Base-by-base conservation (phyloP, 2,888 invertebrate genomes). In the Pseudococcus jackbeardsleyi region DNA sequence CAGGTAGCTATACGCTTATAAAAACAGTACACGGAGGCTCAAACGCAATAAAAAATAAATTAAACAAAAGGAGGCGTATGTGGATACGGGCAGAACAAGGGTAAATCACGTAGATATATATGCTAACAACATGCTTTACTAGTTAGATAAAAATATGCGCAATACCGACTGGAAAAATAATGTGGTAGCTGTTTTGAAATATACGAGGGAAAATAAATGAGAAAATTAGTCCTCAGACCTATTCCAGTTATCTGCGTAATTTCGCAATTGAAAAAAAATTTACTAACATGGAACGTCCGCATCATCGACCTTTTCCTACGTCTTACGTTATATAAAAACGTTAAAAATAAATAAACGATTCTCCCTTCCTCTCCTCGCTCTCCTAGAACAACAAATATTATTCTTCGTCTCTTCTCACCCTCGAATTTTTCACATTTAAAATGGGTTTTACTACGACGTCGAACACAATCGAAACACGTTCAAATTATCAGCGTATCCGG, bases 401-500 rank as follows among this genome's bases (percentile, higher is more conserved):
- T 50, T 50, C 50, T 59, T 59, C 9, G 19, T 5, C 59, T 19
- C 2, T 6, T 59, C 7, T 5, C 19, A 59, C 59, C 59, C 59
- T 59, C n/a, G 8, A 19, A 59, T 11, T 15, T 72, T 33, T 3
- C 26, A 33, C 26, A 3, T 72, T 33, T 12, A 72, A 72, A 72
- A 72, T 72, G 33, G 68, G 26, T 33, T 72, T 72, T 72, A 72
- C 68, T 72, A 33, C 33, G 68, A 33, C 79, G 26, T 39, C 79
- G 39, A 79, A 79, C 39, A 42, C 79, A 42, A 79, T 79, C 79
- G 79, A 79, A 79, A 79, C 68, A 72, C 33, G 68, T 72, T 33
- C 26, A 72, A 72, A 42, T 79, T 79, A 79, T 79, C 79, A 19
- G 42, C 39, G 42, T 33, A 79, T 79, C 79, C 79, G 79, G 79